A percentile compares a stretch with the other conserved stretches of the same genome.
Conservation (phyloP, 2,888 invertebrate genomes). For the Cerastis leucographa region DNA sequence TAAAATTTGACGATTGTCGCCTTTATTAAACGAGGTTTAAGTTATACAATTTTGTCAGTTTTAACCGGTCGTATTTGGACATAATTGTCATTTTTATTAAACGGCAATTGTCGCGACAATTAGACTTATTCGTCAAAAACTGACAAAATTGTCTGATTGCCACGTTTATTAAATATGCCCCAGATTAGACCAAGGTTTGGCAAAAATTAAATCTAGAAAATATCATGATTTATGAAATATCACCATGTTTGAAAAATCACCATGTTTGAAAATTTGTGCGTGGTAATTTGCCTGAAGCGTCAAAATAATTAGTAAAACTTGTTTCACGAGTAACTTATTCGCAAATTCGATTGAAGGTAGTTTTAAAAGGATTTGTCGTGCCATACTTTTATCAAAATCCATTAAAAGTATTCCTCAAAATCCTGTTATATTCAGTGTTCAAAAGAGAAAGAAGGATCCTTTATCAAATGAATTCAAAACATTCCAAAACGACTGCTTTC, state of each 20-base stretch:
- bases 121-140: no score
- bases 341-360: no score
- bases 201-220: neutral
- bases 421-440: slow-evolving; percentile 42
- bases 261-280: neutral
- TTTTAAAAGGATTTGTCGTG: neutral
- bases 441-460: neutral
- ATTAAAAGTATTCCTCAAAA: neutral
- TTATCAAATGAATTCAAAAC: slow-evolving; percentile 40
- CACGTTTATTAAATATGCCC: no score
- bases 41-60: no score
- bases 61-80: neutral
- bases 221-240: neutral
- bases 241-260: neutral
- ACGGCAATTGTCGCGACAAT: no score
- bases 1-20: no score
- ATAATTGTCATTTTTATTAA: no score
- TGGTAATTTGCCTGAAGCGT: slow-evolving; percentile 6
- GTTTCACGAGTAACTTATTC: neutral
- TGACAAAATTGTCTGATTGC: no score
- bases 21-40: no score
- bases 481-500: slow-evolving; percentile 57
- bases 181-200: neutral
- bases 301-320: neutral
- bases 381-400: neutral